phyloP scores from a whole-genome alignment of 2,888 invertebrate species.

The Xestoiulus laeticollis region DNA sequence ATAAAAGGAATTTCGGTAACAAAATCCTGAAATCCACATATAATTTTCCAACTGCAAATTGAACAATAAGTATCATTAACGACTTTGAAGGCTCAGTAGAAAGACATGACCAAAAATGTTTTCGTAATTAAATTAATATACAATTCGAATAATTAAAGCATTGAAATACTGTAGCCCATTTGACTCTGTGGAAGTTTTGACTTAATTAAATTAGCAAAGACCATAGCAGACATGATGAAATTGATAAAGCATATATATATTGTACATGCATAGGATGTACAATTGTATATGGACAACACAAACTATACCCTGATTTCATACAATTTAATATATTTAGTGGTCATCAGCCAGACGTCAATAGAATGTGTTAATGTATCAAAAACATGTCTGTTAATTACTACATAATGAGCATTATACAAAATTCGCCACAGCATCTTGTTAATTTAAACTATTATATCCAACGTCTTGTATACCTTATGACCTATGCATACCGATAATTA shows the following conservation, averaged over 20 bases:
- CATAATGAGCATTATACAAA: too few relatives aligned
- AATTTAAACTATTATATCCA: too few relatives aligned
- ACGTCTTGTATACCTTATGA: too few relatives aligned
- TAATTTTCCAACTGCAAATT: background rate
- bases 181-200: background rate
- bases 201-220: background rate
- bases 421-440: too few relatives aligned
- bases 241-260: background rate
- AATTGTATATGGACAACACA: too few relatives aligned
- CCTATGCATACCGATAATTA: too few relatives aligned
- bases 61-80: background rate
- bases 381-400: too few relatives aligned
- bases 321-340: too few relatives aligned
- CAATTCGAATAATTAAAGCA: background rate
- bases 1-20: background rate
- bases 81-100: background rate
- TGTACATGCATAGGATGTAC: too few relatives aligned
- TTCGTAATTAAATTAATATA: background rate
- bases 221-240: background rate
- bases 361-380: too few relatives aligned
- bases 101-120: background rate
- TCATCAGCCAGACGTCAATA: too few relatives aligned
- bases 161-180: background rate
- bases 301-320: too few relatives aligned
- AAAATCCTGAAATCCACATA: background rate